Evolutionary conservation across 2,113 vertebrate genomes (phyloP), one percentile per base, ranked within the genome.

Genomic region (Lophochroa leadbeateri): DNA sequence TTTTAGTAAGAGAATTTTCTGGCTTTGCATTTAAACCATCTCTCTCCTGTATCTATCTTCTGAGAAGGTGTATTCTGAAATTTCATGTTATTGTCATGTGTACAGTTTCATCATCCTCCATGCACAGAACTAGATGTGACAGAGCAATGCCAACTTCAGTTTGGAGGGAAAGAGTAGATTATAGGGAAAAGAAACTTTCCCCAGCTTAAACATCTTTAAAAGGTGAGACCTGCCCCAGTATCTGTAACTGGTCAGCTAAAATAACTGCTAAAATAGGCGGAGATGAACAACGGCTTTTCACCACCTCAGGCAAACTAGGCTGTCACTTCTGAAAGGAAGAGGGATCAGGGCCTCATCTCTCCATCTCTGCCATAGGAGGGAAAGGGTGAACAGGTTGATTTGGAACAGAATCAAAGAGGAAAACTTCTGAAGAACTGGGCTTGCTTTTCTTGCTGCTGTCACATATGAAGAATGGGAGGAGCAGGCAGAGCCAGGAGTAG

Each of bases 191-290:
- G 4, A 55, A 75, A 52, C 35, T 79, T 82, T 67, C 13, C 82
- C 9, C 35, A 75, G 2, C 1, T 58, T 43, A 14, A 9, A 11
- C 7, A 2, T 50, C 63, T 82, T 78, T 35, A 18, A 69, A 78
- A 53, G 31, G 23, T 0, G 1, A 86, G 20, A 61, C n/a, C 29
- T 67, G 25, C 2, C 41, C 33, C 4, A 2, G 10, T 21, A 5
- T 15, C 68, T 17, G 1, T 69, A 60, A 76, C 55, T 24, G 50
- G 44, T 76, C 39, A 65, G 68, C 5, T 69, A 18, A 61, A 92
- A 50, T 0, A 1, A 9, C 25, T 11, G 2, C 74, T 68, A 5
- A 43, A 86, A 68, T 46, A 29, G 27, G 4, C n/a, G 55, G 74
- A 64, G 58, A 24, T n/a, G 23, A 19, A 25, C 70, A n/a, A 13